phyloP scores from a whole-genome alignment of 2,888 invertebrate species.

The Philhelius pedissequus region DNA sequence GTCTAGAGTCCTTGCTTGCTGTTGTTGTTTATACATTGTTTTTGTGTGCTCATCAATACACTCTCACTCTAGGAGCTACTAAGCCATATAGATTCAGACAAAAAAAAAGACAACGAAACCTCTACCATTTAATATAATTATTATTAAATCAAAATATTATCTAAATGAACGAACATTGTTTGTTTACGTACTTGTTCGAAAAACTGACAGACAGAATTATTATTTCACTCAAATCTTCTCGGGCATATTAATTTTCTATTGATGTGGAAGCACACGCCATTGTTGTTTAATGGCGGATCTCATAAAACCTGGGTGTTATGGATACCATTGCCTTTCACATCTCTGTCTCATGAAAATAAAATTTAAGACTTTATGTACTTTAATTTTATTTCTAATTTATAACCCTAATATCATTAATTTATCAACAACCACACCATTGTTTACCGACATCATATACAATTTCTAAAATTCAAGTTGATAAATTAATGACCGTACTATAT shows the following conservation, averaged over 20 bases:
- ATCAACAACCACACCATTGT: conserved; percentile 25
- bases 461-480: conserved; percentile 46
- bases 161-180: neutral
- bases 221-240: neutral
- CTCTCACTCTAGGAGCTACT: too few species aligned
- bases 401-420: conserved; percentile 32
- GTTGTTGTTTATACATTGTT: too few species aligned
- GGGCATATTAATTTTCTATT: neutral
- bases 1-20: too few species aligned
- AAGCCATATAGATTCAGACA: too few species aligned
- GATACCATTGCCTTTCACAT: conserved; percentile 27
- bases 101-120: too few species aligned
- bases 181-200: neutral
- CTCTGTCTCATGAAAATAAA: conserved; percentile 7
- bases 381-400: neutral
- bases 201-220: neutral
- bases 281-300: conserved; percentile 1
- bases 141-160: too few species aligned
- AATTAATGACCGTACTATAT: conserved; percentile 31
- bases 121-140: too few species aligned
- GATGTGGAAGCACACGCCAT: neutral
- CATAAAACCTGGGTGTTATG: neutral
- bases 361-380: conserved; percentile 15
- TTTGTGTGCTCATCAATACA: too few species aligned
- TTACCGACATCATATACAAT: neutral